Conservation (phyloP, 2,797 vertebrate genomes). For the Sebastes goodei region DNA sequence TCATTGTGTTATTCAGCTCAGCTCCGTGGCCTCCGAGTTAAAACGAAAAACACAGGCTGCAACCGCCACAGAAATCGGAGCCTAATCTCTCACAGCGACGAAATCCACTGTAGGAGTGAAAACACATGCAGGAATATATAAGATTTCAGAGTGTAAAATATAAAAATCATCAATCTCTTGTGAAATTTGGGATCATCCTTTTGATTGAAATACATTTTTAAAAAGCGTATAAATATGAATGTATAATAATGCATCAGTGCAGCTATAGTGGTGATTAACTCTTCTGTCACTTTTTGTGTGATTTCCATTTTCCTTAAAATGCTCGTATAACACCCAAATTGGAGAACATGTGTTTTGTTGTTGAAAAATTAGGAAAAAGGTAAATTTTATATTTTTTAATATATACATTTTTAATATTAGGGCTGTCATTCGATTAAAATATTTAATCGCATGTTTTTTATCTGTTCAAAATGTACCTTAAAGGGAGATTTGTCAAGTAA, state of each 20-base stretch:
- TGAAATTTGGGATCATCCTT: neutral
- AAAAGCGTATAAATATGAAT: neutral
- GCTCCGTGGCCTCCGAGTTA: slow-evolving; percentile 74
- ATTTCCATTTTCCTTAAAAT: neutral
- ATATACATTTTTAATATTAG: accelerated
- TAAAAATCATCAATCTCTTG: neutral
- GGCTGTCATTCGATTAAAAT: no score
- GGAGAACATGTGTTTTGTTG: neutral
- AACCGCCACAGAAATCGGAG: slow-evolving; percentile 39
- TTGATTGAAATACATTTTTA: neutral
- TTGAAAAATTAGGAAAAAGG: neutral
- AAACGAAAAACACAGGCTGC: slow-evolving; percentile 56
- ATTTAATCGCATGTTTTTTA: no score
- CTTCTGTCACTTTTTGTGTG: neutral
- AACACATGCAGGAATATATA: no score
- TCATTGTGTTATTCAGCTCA: slow-evolving; percentile 67
- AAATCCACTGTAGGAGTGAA: neutral
- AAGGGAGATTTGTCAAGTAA: no score
- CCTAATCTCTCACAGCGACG: neutral
- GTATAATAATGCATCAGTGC: neutral
- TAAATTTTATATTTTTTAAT: neutral
- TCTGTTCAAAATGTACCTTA: no score
- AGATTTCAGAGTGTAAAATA: neutral
- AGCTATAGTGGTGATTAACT: neutral
- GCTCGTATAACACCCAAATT: no score